Percentiles rank a stretch among this genome's conserved stretches.
Evolutionary conservation across 2,888 invertebrate genomes (phyloP).

Genomic region (Erynnis tages): DNA sequence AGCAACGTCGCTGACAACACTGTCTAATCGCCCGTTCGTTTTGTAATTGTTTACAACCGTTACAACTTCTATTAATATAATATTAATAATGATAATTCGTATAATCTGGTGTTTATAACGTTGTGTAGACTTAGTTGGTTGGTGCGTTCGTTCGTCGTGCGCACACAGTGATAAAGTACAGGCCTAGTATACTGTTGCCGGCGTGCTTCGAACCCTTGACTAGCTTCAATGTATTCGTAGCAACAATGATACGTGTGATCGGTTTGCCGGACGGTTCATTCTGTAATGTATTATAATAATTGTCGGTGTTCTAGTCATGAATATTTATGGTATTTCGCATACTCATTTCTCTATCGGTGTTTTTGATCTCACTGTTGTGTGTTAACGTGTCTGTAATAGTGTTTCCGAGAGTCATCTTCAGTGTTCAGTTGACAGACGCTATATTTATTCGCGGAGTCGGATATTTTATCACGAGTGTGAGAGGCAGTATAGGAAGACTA

Average conservation of each 20-base stretch:
- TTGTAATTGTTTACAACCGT: conserved; percentile 62
- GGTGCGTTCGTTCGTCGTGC: conserved; percentile 51
- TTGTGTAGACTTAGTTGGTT: conserved; percentile 66
- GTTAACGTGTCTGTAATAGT: conserved; percentile 1
- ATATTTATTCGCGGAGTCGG: too few species aligned
- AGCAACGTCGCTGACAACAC: conserved; percentile 35
- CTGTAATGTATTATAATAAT: conserved; percentile 24
- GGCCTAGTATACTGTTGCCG: conserved; percentile 51
- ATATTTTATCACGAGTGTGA: too few species aligned
- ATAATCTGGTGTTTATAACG: conserved; percentile 66
- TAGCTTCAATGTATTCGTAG: conserved; percentile 28
- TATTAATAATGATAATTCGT: conserved; percentile 40
- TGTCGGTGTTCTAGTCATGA: conserved; percentile 19
- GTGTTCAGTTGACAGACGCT: neutral
- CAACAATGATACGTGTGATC: conserved; percentile 25
- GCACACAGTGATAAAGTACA: conserved; percentile 48
- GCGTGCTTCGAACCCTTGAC: conserved; percentile 23
- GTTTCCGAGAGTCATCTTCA: neutral
- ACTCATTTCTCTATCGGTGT: conserved; percentile 6
- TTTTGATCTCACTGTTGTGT: conserved; percentile 16
- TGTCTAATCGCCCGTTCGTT: conserved; percentile 44
- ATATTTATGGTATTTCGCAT: conserved; percentile 13
- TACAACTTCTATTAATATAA: conserved; percentile 42
- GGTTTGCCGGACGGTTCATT: conserved; percentile 15
- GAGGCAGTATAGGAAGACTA: too few species aligned